Evolutionary conservation across 2,797 vertebrate genomes (phyloP).

Genomic region (Clarias pachynema): DNA sequence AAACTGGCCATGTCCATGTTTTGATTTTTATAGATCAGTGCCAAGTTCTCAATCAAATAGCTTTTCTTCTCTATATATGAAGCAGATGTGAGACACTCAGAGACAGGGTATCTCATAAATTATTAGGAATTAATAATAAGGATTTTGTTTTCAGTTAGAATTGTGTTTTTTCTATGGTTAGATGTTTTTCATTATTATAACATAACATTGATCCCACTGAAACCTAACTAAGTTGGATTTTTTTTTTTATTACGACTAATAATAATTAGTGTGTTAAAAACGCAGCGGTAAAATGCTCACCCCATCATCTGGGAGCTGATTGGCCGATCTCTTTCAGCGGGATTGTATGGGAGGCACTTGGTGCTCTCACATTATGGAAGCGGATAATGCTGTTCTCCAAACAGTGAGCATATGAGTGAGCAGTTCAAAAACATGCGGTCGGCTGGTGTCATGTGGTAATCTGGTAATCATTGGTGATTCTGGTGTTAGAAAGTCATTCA

Average conservation of each 20-base stretch:
- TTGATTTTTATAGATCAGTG: conserved; percentile 35
- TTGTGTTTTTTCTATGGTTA: background rate
- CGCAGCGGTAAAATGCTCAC: too few species aligned
- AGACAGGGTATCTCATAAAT: background rate
- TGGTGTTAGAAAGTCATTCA: background rate
- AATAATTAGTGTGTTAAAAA: background rate
- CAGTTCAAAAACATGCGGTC: too few species aligned
- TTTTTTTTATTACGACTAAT: background rate
- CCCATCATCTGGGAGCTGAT: too few species aligned
- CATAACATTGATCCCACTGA: background rate
- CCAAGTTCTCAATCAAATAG: background rate
- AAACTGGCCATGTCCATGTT: conserved; percentile 15
- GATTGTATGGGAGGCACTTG: too few species aligned
- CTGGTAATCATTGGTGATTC: too few species aligned
- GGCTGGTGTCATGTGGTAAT: too few species aligned
- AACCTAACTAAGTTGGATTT: background rate
- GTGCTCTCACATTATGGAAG: too few species aligned
- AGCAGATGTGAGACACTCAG: background rate
- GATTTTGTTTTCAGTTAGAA: background rate
- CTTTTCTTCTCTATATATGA: background rate
- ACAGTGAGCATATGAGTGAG: too few species aligned
- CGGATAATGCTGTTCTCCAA: too few species aligned
- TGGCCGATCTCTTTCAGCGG: too few species aligned
- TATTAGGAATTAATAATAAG: background rate
- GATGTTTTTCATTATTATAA: background rate